These are phyloP conservation scores for Phasia obesa DNA, from an alignment of 2,888 invertebrate genomes.

Conservation along the genomic window DNA sequence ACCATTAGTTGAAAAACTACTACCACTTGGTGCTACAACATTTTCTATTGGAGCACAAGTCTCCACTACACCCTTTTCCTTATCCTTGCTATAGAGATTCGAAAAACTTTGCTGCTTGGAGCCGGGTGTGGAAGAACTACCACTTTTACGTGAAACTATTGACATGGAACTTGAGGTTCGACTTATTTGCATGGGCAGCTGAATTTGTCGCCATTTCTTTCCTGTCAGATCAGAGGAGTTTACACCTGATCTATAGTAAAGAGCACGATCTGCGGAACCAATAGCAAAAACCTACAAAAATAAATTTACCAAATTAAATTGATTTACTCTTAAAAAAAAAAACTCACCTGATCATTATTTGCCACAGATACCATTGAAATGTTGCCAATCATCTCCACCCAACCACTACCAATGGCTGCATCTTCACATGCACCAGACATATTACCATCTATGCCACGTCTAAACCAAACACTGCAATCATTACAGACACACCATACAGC, in stretches of 20 bases:
- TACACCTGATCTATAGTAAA: conserved; percentile 91
- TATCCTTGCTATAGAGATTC: conserved; percentile 82
- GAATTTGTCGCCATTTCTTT: conserved; percentile 92
- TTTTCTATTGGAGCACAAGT: conserved; percentile 81
- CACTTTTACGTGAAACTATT: conserved; percentile 84
- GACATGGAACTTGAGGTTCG: conserved; percentile 92
- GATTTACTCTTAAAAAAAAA: not conserved
- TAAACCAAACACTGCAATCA: conserved; percentile 93
- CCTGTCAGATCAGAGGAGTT: conserved; percentile 90
- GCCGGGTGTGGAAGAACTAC: conserved; percentile 83
- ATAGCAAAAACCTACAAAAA: conserved; percentile 86
- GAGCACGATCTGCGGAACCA: conserved; percentile 90
- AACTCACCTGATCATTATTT: conserved; percentile 90
- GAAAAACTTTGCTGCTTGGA: conserved; percentile 88
- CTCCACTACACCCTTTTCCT: conserved; percentile 81
- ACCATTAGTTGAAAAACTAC: conserved; percentile 80
- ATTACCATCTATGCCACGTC: conserved; percentile 88
- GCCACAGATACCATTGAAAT: conserved; percentile 93
- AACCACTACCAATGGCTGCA: conserved; percentile 90
- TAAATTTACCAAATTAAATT: not conserved
- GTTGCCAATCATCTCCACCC: conserved; percentile 95
- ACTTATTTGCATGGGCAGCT: conserved; percentile 91
- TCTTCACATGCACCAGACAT: conserved; percentile 88
- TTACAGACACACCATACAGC: conserved; percentile 90
- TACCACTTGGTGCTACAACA: conserved; percentile 81